A percentile compares a stretch with the other conserved stretches of the same genome.
phyloP scores from a whole-genome alignment of 2,113 vertebrate genomes.

The Pteronura brasiliensis region DNA sequence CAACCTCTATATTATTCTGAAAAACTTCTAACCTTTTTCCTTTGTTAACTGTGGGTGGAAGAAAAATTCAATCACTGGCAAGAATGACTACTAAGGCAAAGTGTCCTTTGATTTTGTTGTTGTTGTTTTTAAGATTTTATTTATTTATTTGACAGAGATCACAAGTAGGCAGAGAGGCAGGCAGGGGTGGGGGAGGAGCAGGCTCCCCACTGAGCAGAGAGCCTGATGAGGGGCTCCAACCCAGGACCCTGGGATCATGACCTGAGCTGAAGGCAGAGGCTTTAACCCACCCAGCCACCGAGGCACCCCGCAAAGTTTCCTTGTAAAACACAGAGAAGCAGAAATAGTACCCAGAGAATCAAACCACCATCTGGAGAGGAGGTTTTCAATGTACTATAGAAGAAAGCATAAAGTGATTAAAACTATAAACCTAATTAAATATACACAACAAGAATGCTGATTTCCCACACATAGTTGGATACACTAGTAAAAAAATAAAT shows the following conservation, averaged over 20 bases:
- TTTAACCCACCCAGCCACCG: no score
- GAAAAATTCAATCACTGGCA: background rate
- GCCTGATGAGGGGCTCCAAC: no score
- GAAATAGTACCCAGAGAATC: background rate
- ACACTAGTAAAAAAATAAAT: background rate
- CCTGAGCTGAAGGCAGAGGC: no score
- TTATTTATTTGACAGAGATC: no score
- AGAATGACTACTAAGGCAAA: background rate
- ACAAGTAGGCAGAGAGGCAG: no score
- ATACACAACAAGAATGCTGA: background rate
- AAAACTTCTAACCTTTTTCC: background rate
- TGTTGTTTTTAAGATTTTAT: no score
- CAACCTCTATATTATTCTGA: background rate
- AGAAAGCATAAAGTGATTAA: background rate
- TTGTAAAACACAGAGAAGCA: background rate
- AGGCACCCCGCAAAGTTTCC: background rate
- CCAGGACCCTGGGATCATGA: no score
- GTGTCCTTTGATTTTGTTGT: background rate
- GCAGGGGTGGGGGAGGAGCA: no score
- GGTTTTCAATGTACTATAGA: background rate
- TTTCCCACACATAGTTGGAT: background rate
- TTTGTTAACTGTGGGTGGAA: background rate
- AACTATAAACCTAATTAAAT: conserved; percentile 9
- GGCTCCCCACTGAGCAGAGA: no score
- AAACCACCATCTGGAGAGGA: background rate